Base-by-base conservation (phyloP, 2,113 vertebrate genomes). In the Garra rufa region DNA sequence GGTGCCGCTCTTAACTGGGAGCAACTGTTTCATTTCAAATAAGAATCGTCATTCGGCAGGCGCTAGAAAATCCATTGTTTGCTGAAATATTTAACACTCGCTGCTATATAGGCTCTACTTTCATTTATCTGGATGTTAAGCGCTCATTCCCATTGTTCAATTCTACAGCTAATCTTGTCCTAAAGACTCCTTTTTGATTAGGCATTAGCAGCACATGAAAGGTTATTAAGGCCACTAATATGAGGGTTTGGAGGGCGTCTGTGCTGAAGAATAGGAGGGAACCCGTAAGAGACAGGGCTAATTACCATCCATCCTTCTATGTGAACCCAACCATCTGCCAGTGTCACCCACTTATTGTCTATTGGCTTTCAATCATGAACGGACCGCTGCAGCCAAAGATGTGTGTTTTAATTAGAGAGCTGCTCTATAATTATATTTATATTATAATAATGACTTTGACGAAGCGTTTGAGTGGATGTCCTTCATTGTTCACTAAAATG, bases 391-490 rank as follows among this genome's bases (percentile, higher is more conserved):
- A 85, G 87, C 88, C 74, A 84, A 89, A 90, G 88, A 90, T 85
- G 85, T 89, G 89, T 87, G 89, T 91, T 90, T 91, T 91, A 91
- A 91, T 91, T 90, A 89, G 85, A 86, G 87, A 78, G 70, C 88
- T 82, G 82, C 76, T 85, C 73, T 88, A 80, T 89, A 88, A 89
- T 91, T 91, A 89, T 90, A 90, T 90, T 91, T 90, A 89, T 90
- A 89, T 89, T 88, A 86, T 88, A 90, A 88, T 90, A 88, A 89
- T 87, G 89, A 89, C 85, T 89, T 87, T 88, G 87, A 89, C 80
- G 34, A 83, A 86, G 85, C 76, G 63, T 82, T 88, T 83, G 80
- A 83, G 44, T 88, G 87, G 88, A 90, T 91, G 0, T 92, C 89
- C 85, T 88, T 91, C 90, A 89, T 88, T 87, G 85, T 88, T 84